These are phyloP conservation scores for Galaxias olidus DNA, from an alignment of 2,797 vertebrate genomes.

Conservation along the genomic window DNA sequence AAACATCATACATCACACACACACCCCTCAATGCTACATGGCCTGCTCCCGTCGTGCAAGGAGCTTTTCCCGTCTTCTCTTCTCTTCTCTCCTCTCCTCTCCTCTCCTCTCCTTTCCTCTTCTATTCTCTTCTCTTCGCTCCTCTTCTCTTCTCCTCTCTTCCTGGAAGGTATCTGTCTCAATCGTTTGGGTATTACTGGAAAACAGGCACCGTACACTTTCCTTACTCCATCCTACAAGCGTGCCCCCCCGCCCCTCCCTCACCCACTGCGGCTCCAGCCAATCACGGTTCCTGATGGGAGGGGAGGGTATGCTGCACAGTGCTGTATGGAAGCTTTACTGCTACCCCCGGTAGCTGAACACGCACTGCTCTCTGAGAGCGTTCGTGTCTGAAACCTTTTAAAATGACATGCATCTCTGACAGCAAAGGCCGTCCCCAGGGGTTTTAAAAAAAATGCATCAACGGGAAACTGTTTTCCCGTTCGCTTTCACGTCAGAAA, in stretches of 20 bases:
- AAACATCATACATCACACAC: not conserved
- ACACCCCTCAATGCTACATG: not conserved
- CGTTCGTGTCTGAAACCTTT: too few species aligned
- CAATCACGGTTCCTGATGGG: too few species aligned
- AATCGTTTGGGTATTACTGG: constrained; percentile 62
- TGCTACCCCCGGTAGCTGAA: too few species aligned
- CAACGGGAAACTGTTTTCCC: too few species aligned
- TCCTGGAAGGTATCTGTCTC: constrained; percentile 74
- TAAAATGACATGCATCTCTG: too few species aligned
- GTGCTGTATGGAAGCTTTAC: too few species aligned
- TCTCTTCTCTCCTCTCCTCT: constrained; percentile 25
- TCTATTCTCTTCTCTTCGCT: not conserved
- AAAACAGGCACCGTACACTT: not conserved
- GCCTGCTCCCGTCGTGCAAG: not conserved
- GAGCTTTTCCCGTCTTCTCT: constrained; percentile 26
- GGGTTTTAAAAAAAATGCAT: too few species aligned
- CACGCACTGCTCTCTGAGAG: too few species aligned
- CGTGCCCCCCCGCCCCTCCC: not conserved
- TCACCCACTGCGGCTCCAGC: too few species aligned
- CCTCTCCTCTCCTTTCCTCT: constrained; percentile 28
- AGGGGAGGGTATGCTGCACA: too few species aligned
- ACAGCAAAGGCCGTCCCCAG: too few species aligned
- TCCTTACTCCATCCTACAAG: not conserved
- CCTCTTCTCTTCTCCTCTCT: constrained; percentile 9
- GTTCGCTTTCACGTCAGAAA: too few species aligned